Evolutionary conservation across 1,140 invertebrate genomes (phyloP), one percentile per base, ranked within the genome.

Genomic region (Diorhabda elongata): DNA sequence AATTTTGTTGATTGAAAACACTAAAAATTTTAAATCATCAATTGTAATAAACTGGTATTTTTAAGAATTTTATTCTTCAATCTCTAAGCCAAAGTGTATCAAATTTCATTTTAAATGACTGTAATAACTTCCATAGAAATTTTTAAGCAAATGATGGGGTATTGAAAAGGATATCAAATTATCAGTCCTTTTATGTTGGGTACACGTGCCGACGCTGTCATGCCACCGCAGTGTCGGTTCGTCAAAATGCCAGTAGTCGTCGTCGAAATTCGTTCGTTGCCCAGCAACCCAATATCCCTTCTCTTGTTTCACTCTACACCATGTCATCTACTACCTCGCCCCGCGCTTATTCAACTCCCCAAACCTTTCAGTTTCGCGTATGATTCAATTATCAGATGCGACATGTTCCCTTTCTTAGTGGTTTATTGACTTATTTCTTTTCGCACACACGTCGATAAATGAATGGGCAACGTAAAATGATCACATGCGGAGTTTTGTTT

Each of bases 351-450:
- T 52, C n/a, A 4, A n/a, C 66, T 60, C 59, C 67, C 68, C 47
- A 6, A 52, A 52, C 47, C 47, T 52, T 52, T 69, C 61, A 47
- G 58, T 68, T 71, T 72, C 72, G 74, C 71, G 71, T 72, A 74
- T 75, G 77, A 79, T 79, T 77, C 78, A 78, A 78, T 78, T 77
- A 77, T 75, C 69, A 73, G 76, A 76, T 74, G 75, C 74, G 75
- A 60, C 61, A 75, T 75, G 75, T 71, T 77, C 73, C 71, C 75
- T 73, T 52, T 72, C 68, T 72, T 64, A 73, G 64, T 71, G 74
- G 74, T 78, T 78, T 78, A 77, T 78, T 76, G 74, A 77, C 76
- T 79, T 74, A 77, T 76, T 76, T 77, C 73, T 75, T 72, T 61
- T n/a, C 57, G 41, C 5, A 57, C 47, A 52, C 47, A 52, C 47